Evolutionary conservation across 1,140 invertebrate genomes (phyloP), one percentile per base, ranked within the genome.

Genomic region (Drosophila suzukii): DNA sequence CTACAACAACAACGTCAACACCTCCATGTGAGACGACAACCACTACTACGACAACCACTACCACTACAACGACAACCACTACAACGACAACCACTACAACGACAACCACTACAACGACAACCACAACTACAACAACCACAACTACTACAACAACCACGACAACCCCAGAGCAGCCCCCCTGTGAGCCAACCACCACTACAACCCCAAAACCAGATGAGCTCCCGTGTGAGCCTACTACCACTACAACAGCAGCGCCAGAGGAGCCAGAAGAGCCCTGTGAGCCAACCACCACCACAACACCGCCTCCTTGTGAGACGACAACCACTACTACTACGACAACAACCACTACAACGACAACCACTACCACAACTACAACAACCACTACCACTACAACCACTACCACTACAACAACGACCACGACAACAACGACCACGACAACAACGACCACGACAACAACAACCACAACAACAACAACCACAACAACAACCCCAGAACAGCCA

Each of bases 11-110:
- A 0, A 10, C 11, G 36, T 20, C 20, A 1, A 20, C 20, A 11
- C 34, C 34, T 11, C 34, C 7, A 43, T n/a, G 6, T 27, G 32
- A 8, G 7, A 20, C 41, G 1, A 43, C 41, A 15, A 60, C 54
- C 0, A 72, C 62, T 0, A 55, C 54, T 0, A 46, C 62, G 0
- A 63, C 65, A 0, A 65, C 61, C 2, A 72, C 70, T 0, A 55
- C 63, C 3, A 55, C 43, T 20, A 7, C 71, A 0, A 68, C 66
- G 0, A 74, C 65, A 7, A 50, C 65, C 8, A 34, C 32, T 0
- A 41, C 50, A 0, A 12, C 56, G 0, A 60, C 71, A 0, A 59
- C 71, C 0, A 50, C 67, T 1, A 72, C 67, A 0, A 6, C 41
- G 7, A 43, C 32, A 12, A 54, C 49, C 0, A 55, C 73, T 0